Conservation (phyloP, 2,797 vertebrate genomes). For the Rhincodon typus region DNA sequence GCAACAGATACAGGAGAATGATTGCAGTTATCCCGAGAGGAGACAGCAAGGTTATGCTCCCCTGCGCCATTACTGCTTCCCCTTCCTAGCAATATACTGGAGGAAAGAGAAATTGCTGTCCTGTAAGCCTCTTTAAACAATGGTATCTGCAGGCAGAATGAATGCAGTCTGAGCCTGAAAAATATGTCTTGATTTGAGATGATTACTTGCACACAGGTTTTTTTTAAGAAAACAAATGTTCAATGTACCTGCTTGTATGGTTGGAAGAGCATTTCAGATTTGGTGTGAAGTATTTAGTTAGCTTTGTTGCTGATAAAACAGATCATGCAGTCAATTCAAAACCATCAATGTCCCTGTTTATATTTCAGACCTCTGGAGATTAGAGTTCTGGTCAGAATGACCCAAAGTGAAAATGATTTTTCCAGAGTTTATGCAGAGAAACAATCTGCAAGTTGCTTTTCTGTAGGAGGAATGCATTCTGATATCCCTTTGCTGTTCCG, state of each 20-base stretch:
- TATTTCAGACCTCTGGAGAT: constrained; percentile 11
- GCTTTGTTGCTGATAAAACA: not conserved
- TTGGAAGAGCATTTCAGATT: not conserved
- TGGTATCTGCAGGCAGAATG: not conserved
- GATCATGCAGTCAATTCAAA: constrained; percentile 14
- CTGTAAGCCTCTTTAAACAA: not conserved
- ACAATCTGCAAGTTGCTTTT: not conserved
- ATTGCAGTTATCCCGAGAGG: not conserved
- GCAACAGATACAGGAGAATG: not conserved
- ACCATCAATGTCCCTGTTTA: constrained; percentile 23
- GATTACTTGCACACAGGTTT: not conserved
- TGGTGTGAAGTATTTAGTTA: not conserved
- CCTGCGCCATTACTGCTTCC: not conserved
- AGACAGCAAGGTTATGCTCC: not conserved
- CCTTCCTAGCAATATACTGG: not conserved
- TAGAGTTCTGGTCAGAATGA: constrained; percentile 27
- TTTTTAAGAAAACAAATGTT: not conserved
- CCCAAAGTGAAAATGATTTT: constrained; percentile 24
- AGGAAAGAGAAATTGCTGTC: not conserved
- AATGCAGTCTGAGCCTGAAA: not conserved
- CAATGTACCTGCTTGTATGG: not conserved
- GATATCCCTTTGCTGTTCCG: not conserved
- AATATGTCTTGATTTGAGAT: not conserved
- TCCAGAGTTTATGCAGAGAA: not conserved
- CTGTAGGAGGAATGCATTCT: not conserved